Conservation (phyloP, 2,113 vertebrate species). For the Muntiacus muntjak region DNA sequence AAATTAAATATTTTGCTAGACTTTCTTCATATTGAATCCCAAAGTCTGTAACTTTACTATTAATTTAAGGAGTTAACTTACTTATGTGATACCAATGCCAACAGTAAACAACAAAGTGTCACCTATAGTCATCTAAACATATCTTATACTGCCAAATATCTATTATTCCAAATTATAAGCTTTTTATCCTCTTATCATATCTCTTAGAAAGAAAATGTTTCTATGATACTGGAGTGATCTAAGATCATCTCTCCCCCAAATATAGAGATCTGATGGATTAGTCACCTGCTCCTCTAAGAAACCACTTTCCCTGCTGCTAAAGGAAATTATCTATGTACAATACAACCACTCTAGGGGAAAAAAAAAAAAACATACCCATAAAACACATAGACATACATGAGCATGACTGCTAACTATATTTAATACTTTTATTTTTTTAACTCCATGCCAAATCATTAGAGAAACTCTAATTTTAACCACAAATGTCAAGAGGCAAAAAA, state of each 20-base stretch:
- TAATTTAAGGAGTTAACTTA: background rate
- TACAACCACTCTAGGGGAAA: conserved; percentile 13
- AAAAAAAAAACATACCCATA: conserved; percentile 30
- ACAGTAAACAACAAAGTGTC: background rate
- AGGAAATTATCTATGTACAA: conserved; percentile 63
- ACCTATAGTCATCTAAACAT: background rate
- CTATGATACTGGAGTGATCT: background rate
- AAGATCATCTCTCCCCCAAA: conserved; percentile 45
- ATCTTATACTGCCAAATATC: background rate
- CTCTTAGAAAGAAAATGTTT: conserved; percentile 30
- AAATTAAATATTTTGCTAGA: background rate
- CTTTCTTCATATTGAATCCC: background rate
- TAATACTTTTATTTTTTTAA: conserved; percentile 50
- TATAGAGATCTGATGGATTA: conserved; percentile 54
- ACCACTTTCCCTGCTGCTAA: conserved; percentile 48
- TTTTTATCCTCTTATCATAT: background rate
- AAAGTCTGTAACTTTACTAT: background rate
- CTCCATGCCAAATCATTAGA: conserved; percentile 59
- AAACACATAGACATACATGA: conserved; percentile 1
- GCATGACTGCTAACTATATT: conserved; percentile 34
- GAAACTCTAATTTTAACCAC: conserved; percentile 58
- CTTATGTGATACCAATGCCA: background rate
- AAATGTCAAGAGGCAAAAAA: conserved; percentile 18
- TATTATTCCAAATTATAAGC: conserved; percentile 32
- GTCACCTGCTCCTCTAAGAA: conserved; percentile 60